phyloP scores from a whole-genome alignment of 2,797 vertebrate genomes.

The Acanthopagrus latus region DNA sequence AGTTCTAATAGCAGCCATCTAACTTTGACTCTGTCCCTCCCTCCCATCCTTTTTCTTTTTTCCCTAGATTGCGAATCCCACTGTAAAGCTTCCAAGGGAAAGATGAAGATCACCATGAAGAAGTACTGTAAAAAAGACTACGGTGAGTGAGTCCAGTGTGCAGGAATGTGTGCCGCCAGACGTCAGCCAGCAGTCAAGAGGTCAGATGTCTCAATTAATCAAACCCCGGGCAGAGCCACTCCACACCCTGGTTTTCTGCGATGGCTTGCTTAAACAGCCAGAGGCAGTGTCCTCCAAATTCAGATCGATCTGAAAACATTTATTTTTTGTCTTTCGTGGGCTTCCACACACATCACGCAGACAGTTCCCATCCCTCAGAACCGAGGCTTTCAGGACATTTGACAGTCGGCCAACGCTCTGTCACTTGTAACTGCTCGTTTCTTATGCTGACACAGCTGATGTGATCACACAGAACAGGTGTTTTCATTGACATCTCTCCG shows the following conservation, averaged over 20 bases:
- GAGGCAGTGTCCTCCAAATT: slow-evolving; percentile 19
- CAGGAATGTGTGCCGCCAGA: slow-evolving; percentile 46
- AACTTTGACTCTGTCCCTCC: neutral
- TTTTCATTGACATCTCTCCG: slow-evolving; percentile 10
- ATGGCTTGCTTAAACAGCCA: slow-evolving; percentile 61
- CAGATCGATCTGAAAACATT: slow-evolving; percentile 32
- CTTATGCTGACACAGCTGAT: slow-evolving; percentile 20
- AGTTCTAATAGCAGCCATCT: neutral
- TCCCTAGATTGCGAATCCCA: slow-evolving; percentile 92
- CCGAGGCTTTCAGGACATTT: slow-evolving; percentile 31
- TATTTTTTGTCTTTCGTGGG: slow-evolving; percentile 15
- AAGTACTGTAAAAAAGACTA: slow-evolving; percentile 99
- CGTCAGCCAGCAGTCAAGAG: slow-evolving; percentile 52
- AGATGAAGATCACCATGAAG: slow-evolving; percentile 99
- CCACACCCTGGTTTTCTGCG: slow-evolving; percentile 24
- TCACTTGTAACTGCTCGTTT: slow-evolving; percentile 16
- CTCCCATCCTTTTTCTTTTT: slow-evolving; percentile 1
- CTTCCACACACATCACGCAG: slow-evolving; percentile 8
- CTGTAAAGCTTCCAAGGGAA: slow-evolving; percentile 98
- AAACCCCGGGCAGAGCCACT: slow-evolving; percentile 25
- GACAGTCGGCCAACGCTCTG: slow-evolving; percentile 20
- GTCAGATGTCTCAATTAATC: slow-evolving; percentile 73
- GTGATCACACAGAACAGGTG: slow-evolving; percentile 18
- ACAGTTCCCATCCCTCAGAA: slow-evolving; percentile 14
- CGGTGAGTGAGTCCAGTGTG: slow-evolving; percentile 87